phyloP scores from a whole-genome alignment of 1,140 invertebrate species.

The Solen grandis region DNA sequence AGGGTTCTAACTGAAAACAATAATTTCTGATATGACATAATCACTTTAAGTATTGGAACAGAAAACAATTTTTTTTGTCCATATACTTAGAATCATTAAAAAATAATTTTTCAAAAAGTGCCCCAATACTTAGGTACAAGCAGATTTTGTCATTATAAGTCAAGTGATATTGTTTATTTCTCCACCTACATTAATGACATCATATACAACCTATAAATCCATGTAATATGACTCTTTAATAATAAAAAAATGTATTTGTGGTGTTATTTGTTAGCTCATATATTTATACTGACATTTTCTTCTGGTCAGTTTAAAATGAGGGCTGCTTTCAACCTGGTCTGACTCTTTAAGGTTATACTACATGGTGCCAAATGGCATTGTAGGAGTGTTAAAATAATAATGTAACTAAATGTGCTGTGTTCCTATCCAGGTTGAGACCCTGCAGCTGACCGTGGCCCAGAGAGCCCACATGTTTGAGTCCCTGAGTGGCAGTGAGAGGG shows the following conservation, averaged over 20 bases:
- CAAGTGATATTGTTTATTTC: no score
- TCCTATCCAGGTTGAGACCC: slow-evolving; percentile 60
- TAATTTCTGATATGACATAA: neutral
- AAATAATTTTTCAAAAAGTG: no score
- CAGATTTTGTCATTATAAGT: no score
- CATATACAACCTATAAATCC: no score
- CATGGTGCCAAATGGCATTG: neutral
- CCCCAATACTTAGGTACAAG: no score
- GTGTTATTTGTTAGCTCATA: neutral
- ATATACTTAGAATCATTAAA: no score
- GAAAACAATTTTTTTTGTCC: neutral
- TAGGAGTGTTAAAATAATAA: neutral
- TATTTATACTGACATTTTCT: neutral
- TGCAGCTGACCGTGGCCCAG: slow-evolving; percentile 62
- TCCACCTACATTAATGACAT: no score
- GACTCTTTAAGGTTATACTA: neutral
- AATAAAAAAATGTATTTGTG: neutral
- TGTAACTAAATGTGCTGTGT: neutral
- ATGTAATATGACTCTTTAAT: neutral
- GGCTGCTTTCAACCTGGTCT: neutral
- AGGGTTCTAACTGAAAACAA: neutral
- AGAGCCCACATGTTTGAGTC: slow-evolving; percentile 65
- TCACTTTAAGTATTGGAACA: neutral
- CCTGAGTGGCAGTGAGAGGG: slow-evolving; percentile 63
- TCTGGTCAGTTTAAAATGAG: neutral